Percentiles rank a stretch among this genome's conserved stretches.
These are phyloP conservation scores for Clamator glandarius DNA, from an alignment of 2,797 vertebrate species.

Conservation along the genomic window DNA sequence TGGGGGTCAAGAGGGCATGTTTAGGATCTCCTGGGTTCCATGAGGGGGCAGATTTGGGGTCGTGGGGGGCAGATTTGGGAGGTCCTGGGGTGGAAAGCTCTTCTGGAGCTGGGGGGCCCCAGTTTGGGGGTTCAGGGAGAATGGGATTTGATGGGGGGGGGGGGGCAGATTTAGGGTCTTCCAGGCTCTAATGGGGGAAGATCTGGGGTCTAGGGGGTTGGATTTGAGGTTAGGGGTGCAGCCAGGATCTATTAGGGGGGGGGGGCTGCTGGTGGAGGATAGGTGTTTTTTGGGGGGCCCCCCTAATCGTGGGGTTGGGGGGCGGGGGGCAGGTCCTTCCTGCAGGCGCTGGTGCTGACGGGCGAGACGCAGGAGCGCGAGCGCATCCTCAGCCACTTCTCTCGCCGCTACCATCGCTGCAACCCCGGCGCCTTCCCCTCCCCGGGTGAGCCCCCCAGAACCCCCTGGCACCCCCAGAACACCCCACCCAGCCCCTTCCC, in stretches of 20 bases:
- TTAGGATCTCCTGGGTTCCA: too few relatives aligned
- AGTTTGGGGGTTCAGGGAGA: too few relatives aligned
- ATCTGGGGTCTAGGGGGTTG: not conserved
- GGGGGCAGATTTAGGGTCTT: not conserved
- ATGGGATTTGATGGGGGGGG: too few relatives aligned
- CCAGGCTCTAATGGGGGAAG: not conserved
- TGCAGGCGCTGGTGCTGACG: constrained; percentile 88
- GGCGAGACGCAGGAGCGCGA: constrained; percentile 95
- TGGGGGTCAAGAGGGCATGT: too few relatives aligned
- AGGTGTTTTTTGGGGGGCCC: not conserved
- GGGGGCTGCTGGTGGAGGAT: too few relatives aligned
- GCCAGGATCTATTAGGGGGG: too few relatives aligned
- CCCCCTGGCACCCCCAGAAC: too few relatives aligned
- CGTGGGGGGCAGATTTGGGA: not conserved
- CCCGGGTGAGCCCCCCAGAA: constrained; percentile 75
- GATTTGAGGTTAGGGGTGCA: not conserved
- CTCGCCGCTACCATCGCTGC: constrained; percentile 85
- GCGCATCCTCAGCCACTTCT: constrained; percentile 88
- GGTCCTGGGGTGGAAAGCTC: not conserved
- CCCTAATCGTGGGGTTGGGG: too few relatives aligned
- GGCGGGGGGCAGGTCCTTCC: too few relatives aligned
- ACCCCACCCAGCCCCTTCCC: too few relatives aligned
- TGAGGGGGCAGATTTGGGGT: not conserved
- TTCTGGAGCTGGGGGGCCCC: not conserved
- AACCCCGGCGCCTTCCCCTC: constrained; percentile 82